These are phyloP conservation scores for Mnemiopsis leidyi DNA, from an alignment of 37 sponge, comb jelly and placozoan genomes.

Conservation along the genomic window DNA sequence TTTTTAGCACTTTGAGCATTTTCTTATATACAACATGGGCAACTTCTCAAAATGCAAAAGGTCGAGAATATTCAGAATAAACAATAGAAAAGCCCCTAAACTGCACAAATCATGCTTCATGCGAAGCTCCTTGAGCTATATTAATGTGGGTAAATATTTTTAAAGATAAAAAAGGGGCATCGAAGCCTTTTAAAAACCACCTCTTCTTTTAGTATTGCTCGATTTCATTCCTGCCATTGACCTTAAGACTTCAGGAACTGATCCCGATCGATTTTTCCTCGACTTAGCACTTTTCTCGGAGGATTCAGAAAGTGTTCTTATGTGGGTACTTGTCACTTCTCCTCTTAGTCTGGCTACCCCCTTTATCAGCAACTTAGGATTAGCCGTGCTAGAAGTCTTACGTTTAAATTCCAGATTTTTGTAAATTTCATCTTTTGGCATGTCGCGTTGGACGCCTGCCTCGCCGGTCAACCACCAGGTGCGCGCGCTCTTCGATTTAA, in stretches of 20 bases:
- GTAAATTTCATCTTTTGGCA: slow-evolving; percentile 33
- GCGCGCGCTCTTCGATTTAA: background rate
- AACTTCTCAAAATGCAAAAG: too few species aligned
- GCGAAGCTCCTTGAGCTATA: too few species aligned
- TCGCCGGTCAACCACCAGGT: slow-evolving; percentile 64
- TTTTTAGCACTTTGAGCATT: too few species aligned
- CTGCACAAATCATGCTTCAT: too few species aligned
- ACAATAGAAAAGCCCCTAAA: too few species aligned
- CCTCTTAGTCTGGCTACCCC: background rate
- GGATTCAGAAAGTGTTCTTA: background rate
- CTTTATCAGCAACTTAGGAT: slow-evolving; percentile 27
- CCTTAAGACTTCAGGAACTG: background rate
- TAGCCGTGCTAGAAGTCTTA: slow-evolving; percentile 41
- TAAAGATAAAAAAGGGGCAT: too few species aligned
- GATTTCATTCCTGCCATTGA: too few species aligned
- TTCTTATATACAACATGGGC: too few species aligned
- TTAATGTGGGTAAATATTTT: too few species aligned
- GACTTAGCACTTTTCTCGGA: background rate
- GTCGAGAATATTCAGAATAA: too few species aligned
- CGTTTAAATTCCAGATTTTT: background rate
- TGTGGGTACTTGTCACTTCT: background rate
- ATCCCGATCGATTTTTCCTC: background rate
- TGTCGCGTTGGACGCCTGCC: slow-evolving; percentile 28
- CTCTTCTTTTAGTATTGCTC: too few species aligned
- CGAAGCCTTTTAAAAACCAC: too few species aligned